phyloP scores from a whole-genome alignment of 1,140 invertebrate species.

The Helicoverpa armigera region DNA sequence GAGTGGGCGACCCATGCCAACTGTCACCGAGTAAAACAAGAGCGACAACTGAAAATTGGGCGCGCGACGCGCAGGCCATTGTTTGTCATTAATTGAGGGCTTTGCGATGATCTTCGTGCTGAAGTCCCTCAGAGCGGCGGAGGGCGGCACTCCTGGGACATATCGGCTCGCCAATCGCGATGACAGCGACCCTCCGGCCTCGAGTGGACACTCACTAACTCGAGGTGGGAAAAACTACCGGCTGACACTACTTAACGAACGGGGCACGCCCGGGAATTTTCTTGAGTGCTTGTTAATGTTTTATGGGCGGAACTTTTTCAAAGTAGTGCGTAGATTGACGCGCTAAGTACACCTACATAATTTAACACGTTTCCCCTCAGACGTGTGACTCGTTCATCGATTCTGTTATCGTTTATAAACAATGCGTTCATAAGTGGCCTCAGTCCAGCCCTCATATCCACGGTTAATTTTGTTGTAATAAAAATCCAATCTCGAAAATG shows the following conservation, averaged over 20 bases:
- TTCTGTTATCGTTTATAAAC: constrained; percentile 56
- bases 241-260: constrained; percentile 84
- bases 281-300: constrained; percentile 87
- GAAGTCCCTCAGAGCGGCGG: constrained; percentile 63
- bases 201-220: constrained; percentile 67
- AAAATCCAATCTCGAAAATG: constrained; percentile 67
- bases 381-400: constrained; percentile 58
- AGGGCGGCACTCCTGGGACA: constrained; percentile 82
- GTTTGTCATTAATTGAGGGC: constrained; percentile 85
- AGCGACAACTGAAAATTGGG: constrained; percentile 82
- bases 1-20: constrained; percentile 71
- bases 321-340: constrained; percentile 82
- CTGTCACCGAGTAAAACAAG: constrained; percentile 76
- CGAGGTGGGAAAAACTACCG: constrained; percentile 84
- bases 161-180: constrained; percentile 83
- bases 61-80: constrained; percentile 69
- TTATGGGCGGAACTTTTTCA: constrained; percentile 85
- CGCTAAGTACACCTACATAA: constrained; percentile 84
- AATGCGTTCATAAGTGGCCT: constrained; percentile 39
- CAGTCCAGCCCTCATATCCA: constrained; percentile 39
- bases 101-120: constrained; percentile 80
- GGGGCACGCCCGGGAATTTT: constrained; percentile 78
- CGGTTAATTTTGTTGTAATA: constrained; percentile 70
- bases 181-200: constrained; percentile 80
- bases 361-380: constrained; percentile 78